These are phyloP conservation scores for Pandion haliaetus DNA, from an alignment of 2,113 vertebrate genomes.

Conservation along the genomic window DNA sequence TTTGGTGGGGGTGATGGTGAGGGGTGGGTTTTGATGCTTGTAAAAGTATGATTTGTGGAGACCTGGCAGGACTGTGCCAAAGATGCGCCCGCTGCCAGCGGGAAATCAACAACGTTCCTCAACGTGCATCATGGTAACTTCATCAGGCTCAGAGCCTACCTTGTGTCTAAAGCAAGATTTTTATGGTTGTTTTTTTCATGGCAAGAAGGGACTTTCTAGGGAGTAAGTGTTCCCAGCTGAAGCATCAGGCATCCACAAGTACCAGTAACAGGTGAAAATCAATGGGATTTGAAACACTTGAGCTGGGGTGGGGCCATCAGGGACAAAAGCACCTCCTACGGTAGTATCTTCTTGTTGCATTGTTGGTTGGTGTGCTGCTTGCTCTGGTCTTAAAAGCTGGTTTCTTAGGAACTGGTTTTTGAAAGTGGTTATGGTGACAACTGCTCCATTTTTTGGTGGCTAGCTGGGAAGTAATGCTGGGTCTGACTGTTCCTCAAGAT, in stretches of 20 bases:
- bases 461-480: neutral
- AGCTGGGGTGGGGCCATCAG: neutral
- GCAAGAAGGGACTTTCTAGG: neutral
- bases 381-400: fast-evolving
- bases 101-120: neutral
- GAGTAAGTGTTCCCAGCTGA: neutral
- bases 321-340: fast-evolving
- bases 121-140: fast-evolving
- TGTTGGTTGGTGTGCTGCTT: neutral
- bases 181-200: neutral
- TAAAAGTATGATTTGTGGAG: neutral
- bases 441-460: neutral
- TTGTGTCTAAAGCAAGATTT: neutral
- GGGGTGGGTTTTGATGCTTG: fast-evolving
- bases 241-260: neutral
- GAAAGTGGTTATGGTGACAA: neutral
- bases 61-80: neutral
- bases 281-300: neutral
- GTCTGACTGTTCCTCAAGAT: neutral
- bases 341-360: fast-evolving
- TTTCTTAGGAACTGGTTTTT: neutral
- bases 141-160: neutral
- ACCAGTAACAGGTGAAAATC: neutral
- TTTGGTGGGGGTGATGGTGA: neutral
- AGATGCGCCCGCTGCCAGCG: neutral